Percentiles rank a stretch among this genome's conserved stretches.
Evolutionary conservation across 1,140 invertebrate genomes (phyloP).

Genomic region (Cyrtorhinus lividipennis): DNA sequence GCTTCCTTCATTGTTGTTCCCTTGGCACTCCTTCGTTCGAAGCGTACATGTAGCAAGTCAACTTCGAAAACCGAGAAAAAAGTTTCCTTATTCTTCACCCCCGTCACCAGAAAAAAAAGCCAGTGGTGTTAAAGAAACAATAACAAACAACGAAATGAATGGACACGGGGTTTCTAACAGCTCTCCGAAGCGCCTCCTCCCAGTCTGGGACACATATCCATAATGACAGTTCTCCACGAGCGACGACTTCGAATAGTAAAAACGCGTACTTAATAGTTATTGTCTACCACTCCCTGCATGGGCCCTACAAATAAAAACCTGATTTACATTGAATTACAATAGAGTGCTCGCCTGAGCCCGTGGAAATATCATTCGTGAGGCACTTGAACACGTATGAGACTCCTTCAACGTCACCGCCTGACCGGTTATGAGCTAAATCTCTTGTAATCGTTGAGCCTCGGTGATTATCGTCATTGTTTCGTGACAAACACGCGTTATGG

Average conservation of each 20-base stretch:
- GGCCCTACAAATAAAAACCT: slow-evolving; percentile 1
- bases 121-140: background rate
- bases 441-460: background rate
- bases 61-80: too few species aligned
- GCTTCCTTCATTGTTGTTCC: background rate
- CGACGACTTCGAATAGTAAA: background rate
- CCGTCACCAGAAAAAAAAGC: background rate
- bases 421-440: background rate
- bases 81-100: too few species aligned
- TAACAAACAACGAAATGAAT: background rate
- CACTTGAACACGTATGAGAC: background rate
- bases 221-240: background rate
- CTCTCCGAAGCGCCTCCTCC: background rate
- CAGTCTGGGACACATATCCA: background rate
- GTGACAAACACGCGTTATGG: background rate
- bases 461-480: background rate
- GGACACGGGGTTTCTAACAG: background rate
- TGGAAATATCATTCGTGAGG: background rate
- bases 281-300: background rate
- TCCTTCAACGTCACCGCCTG: background rate
- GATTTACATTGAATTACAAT: slow-evolving; percentile 7
- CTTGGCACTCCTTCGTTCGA: background rate
- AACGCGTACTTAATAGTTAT: background rate
- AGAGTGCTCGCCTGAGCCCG: background rate
- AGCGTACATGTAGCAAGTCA: too few species aligned